These are phyloP conservation scores for Macrostomum lignano DNA, from an alignment of 1,140 invertebrate genomes.

Conservation along the genomic window DNA sequence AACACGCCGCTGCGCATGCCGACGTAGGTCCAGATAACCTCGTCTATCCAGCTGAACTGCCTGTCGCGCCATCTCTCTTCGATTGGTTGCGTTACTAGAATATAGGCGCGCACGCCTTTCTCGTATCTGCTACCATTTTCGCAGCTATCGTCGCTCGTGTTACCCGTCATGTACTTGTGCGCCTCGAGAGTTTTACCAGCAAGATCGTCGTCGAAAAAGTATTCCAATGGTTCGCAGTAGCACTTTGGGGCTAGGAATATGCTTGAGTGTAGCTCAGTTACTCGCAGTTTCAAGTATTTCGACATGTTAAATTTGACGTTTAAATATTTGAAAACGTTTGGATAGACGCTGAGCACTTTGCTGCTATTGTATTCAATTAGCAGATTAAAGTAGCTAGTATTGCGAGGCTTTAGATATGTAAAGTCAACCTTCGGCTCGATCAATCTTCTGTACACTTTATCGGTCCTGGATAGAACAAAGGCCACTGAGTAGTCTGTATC, in stretches of 20 bases:
- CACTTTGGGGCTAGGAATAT: slow-evolving; percentile 27
- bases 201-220: slow-evolving; percentile 27
- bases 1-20: slow-evolving; percentile 29
- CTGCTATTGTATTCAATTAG: slow-evolving; percentile 23
- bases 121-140: slow-evolving; percentile 14
- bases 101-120: slow-evolving; percentile 26
- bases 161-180: slow-evolving; percentile 27
- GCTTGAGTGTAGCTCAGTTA: slow-evolving; percentile 20
- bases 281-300: slow-evolving; percentile 15
- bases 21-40: slow-evolving; percentile 30
- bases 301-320: slow-evolving; percentile 19
- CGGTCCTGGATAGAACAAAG: slow-evolving; percentile 23
- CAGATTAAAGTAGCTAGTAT: slow-evolving; percentile 25
- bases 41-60: slow-evolving; percentile 22
- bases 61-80: slow-evolving; percentile 23
- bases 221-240: slow-evolving; percentile 27
- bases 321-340: slow-evolving; percentile 16
- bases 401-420: no score
- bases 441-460: slow-evolving; percentile 25
- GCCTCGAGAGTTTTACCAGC: slow-evolving; percentile 25
- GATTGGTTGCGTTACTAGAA: slow-evolving; percentile 26
- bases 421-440: slow-evolving; percentile 23
- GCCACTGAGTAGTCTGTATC: slow-evolving; percentile 28
- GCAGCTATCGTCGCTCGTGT: slow-evolving; percentile 4
- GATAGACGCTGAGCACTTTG: slow-evolving; percentile 12